These are phyloP conservation scores for Malacoctenus gilli DNA, from an alignment of 2,797 vertebrate genomes.

Conservation along the genomic window DNA sequence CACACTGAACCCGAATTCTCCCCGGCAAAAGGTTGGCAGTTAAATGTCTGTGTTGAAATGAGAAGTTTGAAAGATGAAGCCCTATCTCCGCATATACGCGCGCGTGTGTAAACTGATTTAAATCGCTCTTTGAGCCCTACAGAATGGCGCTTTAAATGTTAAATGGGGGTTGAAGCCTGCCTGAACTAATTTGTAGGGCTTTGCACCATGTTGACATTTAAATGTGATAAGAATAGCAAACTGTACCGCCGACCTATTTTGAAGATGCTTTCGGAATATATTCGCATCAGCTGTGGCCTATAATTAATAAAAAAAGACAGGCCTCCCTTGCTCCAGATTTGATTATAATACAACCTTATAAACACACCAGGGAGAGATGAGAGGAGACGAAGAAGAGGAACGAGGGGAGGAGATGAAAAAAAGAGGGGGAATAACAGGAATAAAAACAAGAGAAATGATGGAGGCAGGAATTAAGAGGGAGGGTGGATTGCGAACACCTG, in stretches of 20 bases:
- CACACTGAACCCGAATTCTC: constrained; percentile 66
- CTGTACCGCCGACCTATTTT: constrained; percentile 88
- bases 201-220: constrained; percentile 92
- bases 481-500: constrained; percentile 99
- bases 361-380: constrained; percentile 91
- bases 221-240: constrained; percentile 93
- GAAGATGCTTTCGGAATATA: constrained; percentile 88
- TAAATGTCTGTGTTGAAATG: constrained; percentile 84
- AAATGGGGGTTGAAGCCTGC: constrained; percentile 90
- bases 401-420: constrained; percentile 8
- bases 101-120: constrained; percentile 84
- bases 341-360: constrained; percentile 99
- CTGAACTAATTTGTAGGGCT: constrained; percentile 91
- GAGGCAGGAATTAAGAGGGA: constrained; percentile 96
- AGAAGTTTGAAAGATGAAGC: constrained; percentile 85
- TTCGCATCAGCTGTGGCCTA: constrained; percentile 92
- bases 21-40: constrained; percentile 82
- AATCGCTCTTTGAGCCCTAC: constrained; percentile 86
- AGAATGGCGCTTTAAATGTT: constrained; percentile 88
- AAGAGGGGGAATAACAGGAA: constrained; percentile 80
- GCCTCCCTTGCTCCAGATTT: constrained; percentile 95
- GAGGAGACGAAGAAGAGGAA: constrained; percentile 64
- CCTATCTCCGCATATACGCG: constrained; percentile 71
- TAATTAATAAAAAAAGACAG: constrained; percentile 98
- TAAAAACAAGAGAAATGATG: constrained; percentile 85